A percentile compares a stretch with the other conserved stretches of the same genome.
These are phyloP conservation scores for Drosophila suzukii DNA, from an alignment of 1,140 invertebrate genomes.

Conservation along the genomic window DNA sequence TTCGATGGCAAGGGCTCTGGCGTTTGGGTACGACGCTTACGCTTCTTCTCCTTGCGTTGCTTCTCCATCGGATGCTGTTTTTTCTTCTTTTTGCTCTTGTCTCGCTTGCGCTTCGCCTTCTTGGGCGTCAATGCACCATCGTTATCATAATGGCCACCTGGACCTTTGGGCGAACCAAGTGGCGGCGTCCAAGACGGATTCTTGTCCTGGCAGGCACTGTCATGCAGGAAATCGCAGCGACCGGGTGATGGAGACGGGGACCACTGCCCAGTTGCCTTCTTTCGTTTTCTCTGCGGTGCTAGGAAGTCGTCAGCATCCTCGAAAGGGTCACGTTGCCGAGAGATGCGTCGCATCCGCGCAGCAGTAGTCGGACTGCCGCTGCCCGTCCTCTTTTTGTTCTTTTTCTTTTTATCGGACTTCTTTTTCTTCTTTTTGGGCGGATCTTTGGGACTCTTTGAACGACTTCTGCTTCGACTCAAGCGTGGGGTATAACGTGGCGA, in stretches of 20 bases:
- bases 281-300: conserved; percentile 62
- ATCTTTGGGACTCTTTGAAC: conserved; percentile 63
- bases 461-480: conserved; percentile 60
- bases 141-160: conserved; percentile 45
- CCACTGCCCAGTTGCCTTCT: conserved; percentile 51
- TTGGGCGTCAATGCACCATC: conserved; percentile 62
- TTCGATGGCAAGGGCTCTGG: conserved; percentile 89
- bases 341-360: conserved; percentile 57
- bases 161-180: conserved; percentile 84
- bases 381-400: conserved; percentile 65
- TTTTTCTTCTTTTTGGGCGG: conserved; percentile 76
- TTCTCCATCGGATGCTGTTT: conserved; percentile 83
- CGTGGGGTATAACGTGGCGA: conserved; percentile 74
- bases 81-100: conserved; percentile 81
- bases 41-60: conserved; percentile 86
- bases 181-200: conserved; percentile 79
- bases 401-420: conserved; percentile 70
- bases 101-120: conserved; percentile 80
- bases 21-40: conserved; percentile 86
- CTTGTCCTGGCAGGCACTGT: conserved; percentile 45
- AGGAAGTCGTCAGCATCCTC: conserved; percentile 62
- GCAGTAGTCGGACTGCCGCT: conserved; percentile 60
- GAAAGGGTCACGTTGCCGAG: conserved; percentile 72
- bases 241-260: conserved; percentile 72
- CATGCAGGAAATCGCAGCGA: conserved; percentile 37